phyloP scores from a whole-genome alignment of 1,140 invertebrate genomes.

The Dysdera silvatica region DNA sequence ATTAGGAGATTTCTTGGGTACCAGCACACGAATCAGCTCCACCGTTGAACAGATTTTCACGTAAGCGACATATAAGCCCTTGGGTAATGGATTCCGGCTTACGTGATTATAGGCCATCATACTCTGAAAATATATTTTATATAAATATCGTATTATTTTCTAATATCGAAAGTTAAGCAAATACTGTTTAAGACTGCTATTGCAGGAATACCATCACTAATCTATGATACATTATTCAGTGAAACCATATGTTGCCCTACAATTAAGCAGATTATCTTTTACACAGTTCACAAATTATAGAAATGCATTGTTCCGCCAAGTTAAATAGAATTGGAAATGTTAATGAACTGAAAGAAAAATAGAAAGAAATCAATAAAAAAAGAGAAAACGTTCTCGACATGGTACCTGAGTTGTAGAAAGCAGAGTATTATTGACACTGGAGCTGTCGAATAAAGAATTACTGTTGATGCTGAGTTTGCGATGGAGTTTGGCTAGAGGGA shows the following conservation, averaged over 20 bases:
- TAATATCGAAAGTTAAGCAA: neutral
- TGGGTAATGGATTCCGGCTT: constrained; percentile 65
- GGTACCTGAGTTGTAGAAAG: constrained; percentile 13
- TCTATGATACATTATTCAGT: too few relatives aligned
- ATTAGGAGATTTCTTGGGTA: constrained; percentile 81
- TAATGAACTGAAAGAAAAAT: neutral
- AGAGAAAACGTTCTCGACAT: neutral
- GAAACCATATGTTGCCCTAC: too few relatives aligned
- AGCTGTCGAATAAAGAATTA: neutral
- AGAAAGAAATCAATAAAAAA: neutral
- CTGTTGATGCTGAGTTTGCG: constrained; percentile 34
- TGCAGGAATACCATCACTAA: too few relatives aligned
- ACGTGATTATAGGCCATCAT: constrained; percentile 88
- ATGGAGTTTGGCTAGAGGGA: constrained; percentile 66
- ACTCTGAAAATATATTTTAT: constrained; percentile 58
- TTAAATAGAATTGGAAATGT: neutral
- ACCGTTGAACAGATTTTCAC: constrained; percentile 90
- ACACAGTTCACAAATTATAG: too few relatives aligned
- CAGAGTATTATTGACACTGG: constrained; percentile 2
- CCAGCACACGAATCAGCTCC: constrained; percentile 86
- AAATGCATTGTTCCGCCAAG: too few relatives aligned
- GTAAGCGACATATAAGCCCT: constrained; percentile 88
- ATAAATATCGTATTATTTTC: neutral
- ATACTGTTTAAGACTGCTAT: too few relatives aligned
- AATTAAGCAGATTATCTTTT: too few relatives aligned